phyloP scores from a whole-genome alignment of 2,797 vertebrate species.

The Lagocephalus sceleratus region DNA sequence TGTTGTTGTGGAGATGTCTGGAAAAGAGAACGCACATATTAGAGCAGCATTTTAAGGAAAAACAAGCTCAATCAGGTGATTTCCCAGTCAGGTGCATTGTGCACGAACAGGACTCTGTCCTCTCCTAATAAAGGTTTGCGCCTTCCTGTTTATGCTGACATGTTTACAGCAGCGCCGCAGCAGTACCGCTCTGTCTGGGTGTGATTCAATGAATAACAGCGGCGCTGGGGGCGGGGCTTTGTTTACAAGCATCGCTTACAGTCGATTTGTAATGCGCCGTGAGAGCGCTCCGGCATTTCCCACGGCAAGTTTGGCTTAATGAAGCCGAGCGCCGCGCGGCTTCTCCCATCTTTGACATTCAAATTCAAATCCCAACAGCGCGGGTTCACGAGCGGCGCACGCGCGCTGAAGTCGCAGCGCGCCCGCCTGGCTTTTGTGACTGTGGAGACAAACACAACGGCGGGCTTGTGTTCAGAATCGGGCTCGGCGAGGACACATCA shows the following conservation, averaged over 20 bases:
- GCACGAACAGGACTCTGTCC: constrained; percentile 27
- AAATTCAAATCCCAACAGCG: constrained; percentile 18
- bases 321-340: constrained; percentile 4
- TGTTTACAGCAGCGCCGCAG: constrained; percentile 57
- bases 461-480: constrained; percentile 26
- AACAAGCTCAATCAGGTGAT: background rate
- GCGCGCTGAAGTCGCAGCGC: constrained; percentile 12
- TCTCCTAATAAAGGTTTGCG: constrained; percentile 48
- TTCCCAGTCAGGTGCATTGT: constrained; percentile 23
- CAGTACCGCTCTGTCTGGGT: constrained; percentile 36
- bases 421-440: constrained; percentile 34
- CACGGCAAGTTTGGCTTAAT: background rate
- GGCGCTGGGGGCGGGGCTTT: background rate
- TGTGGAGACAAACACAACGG: constrained; percentile 33
- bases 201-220: constrained; percentile 28
- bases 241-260: too few species aligned
- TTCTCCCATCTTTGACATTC: constrained; percentile 25
- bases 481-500: constrained; percentile 19
- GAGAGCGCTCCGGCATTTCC: constrained; percentile 27
- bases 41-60: constrained; percentile 5
- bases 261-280: constrained; percentile 13
- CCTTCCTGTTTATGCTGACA: constrained; percentile 66
- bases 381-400: constrained; percentile 11
- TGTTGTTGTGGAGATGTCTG: constrained; percentile 98
- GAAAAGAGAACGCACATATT: constrained; percentile 29